Conservation (phyloP, 1,140 invertebrate species). For the Zaprionus vittiger region DNA sequence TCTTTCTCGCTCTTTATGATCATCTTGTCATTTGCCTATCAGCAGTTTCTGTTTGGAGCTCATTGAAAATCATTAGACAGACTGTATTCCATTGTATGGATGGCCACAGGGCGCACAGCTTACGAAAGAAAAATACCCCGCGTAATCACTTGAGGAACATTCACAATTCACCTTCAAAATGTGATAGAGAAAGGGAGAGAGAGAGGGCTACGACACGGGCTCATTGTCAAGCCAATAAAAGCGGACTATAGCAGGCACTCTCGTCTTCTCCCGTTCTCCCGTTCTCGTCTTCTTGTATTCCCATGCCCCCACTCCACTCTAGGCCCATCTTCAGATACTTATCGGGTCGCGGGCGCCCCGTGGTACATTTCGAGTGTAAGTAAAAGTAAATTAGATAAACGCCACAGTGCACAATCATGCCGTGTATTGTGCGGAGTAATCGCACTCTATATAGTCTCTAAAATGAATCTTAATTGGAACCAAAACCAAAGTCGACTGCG, state of each 20-base stretch:
- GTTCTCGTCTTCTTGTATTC: slow-evolving; percentile 20
- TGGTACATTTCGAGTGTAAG: slow-evolving; percentile 64
- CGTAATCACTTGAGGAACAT: slow-evolving; percentile 55
- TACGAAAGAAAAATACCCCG: slow-evolving; percentile 36
- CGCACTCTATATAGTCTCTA: slow-evolving; percentile 24
- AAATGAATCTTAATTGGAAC: slow-evolving; percentile 81
- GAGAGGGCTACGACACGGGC: slow-evolving; percentile 51
- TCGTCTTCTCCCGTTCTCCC: slow-evolving; percentile 5
- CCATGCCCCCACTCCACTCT: background rate
- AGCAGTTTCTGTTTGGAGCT: slow-evolving; percentile 53
- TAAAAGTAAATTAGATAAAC: slow-evolving; percentile 83
- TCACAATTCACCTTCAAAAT: slow-evolving; percentile 60
- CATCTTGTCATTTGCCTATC: slow-evolving; percentile 43
- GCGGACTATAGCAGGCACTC: slow-evolving; percentile 32
- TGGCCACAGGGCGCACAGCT: slow-evolving; percentile 10
- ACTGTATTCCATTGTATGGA: slow-evolving; percentile 24
- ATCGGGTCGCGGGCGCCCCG: slow-evolving; percentile 61
- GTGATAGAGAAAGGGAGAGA: background rate
- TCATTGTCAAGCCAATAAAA: slow-evolving; percentile 81
- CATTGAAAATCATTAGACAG: slow-evolving; percentile 70
- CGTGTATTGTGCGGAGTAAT: slow-evolving; percentile 43
- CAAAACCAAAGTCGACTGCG: slow-evolving; percentile 47
- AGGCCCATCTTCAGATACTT: slow-evolving; percentile 56
- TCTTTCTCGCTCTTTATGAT: background rate
- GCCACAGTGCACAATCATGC: slow-evolving; percentile 69